Conservation (phyloP, 2,113 vertebrate genomes). For the Mesocricetus auratus region DNA sequence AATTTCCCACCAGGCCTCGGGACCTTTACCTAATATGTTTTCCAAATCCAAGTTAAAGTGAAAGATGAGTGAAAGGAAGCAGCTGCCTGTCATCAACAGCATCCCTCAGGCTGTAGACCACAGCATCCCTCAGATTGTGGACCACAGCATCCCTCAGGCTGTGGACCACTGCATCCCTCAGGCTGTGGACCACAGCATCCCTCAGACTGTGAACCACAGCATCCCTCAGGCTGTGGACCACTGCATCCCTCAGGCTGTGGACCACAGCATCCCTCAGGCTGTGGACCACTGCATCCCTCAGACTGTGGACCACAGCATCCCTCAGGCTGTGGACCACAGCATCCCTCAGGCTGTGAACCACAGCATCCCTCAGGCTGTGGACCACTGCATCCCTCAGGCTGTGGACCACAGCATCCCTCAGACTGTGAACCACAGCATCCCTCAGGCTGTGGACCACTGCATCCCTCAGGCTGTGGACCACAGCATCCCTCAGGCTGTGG, state of each 20-base stretch:
- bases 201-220: too few relatives aligned
- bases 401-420: neutral
- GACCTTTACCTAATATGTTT: neutral
- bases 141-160: too few relatives aligned
- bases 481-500: neutral
- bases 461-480: too few relatives aligned
- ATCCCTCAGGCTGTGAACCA: too few relatives aligned
- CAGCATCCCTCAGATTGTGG: neutral
- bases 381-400: too few relatives aligned
- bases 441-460: neutral
- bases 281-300: too few relatives aligned
- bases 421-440: too few relatives aligned
- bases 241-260: too few relatives aligned
- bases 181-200: neutral
- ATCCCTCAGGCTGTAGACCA: too few relatives aligned
- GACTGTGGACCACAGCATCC: neutral
- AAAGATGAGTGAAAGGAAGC: neutral
- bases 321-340: too few relatives aligned
- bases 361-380: too few relatives aligned
- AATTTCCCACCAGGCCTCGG: neutral
- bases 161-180: too few relatives aligned
- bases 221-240: neutral
- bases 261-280: neutral
- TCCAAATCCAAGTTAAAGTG: neutral
- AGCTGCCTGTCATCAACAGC: neutral